These are phyloP conservation scores for Anolis apletophallus DNA, from an alignment of 2,797 vertebrate species.

Conservation along the genomic window DNA sequence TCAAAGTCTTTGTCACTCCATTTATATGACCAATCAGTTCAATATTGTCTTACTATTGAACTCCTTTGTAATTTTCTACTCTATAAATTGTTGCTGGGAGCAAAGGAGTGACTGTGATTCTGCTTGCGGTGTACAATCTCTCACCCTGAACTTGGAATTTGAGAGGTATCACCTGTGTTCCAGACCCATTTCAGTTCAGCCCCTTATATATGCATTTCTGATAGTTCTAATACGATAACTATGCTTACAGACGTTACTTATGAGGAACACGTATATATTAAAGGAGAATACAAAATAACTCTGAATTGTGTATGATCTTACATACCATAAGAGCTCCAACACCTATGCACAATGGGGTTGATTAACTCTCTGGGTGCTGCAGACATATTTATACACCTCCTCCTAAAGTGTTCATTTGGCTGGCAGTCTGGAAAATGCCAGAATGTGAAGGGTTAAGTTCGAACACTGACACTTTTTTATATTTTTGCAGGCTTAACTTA, in stretches of 20 bases:
- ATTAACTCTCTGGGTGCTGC: slow-evolving; percentile 74
- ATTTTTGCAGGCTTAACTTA: slow-evolving; percentile 59
- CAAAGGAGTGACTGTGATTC: background rate
- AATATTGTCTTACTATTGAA: background rate
- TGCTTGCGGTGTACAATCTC: background rate
- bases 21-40: background rate
- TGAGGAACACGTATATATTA: slow-evolving; percentile 54
- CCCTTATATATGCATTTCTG: slow-evolving; percentile 25
- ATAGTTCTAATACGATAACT: slow-evolving; percentile 10
- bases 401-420: slow-evolving; percentile 77
- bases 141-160: background rate
- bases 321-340: slow-evolving; percentile 78
- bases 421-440: slow-evolving; percentile 79
- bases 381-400: slow-evolving; percentile 73
- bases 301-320: slow-evolving; percentile 70
- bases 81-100: background rate
- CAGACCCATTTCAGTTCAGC: slow-evolving; percentile 40
- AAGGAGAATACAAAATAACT: slow-evolving; percentile 62
- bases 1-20: too few relatives aligned
- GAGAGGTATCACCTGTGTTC: background rate
- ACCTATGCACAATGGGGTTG: slow-evolving; percentile 77
- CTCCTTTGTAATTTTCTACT: background rate
- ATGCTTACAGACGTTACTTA: slow-evolving; percentile 49
- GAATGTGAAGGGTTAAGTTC: slow-evolving; percentile 75
- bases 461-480: slow-evolving; percentile 62